Percentiles rank a stretch among this genome's conserved stretches.
Evolutionary conservation across 2,113 vertebrate genomes (phyloP).

Genomic region (Bombycilla garrulus): DNA sequence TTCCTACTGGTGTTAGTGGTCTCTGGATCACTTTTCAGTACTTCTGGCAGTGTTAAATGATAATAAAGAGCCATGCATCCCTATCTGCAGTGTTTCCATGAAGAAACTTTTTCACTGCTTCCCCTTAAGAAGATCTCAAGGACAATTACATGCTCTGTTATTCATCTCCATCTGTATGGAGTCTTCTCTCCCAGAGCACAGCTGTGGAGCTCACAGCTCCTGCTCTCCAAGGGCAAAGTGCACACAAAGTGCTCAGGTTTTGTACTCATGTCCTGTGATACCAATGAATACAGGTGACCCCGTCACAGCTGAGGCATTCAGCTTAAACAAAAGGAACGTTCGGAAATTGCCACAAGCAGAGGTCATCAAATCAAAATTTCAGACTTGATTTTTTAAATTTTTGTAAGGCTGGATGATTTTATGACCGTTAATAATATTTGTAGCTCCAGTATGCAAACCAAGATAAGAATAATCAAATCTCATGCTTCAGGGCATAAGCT

Average conservation of each 20-base stretch:
- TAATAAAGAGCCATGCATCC: neutral
- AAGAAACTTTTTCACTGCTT: neutral
- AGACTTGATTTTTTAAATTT: neutral
- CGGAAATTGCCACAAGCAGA: neutral
- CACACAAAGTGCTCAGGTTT: neutral
- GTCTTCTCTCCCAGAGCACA: neutral
- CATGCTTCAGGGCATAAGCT: conserved; percentile 56
- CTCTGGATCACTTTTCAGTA: neutral
- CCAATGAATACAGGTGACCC: neutral
- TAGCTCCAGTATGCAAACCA: conserved; percentile 4
- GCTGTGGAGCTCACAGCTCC: neutral
- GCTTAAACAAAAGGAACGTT: neutral
- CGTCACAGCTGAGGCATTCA: neutral
- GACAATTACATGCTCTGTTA: neutral
- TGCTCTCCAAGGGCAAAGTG: neutral
- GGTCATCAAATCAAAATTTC: neutral
- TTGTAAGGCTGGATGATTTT: neutral
- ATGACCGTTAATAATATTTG: conserved; percentile 18
- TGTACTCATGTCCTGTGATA: neutral
- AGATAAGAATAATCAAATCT: conserved; percentile 61
- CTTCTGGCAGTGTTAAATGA: neutral
- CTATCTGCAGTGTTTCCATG: neutral
- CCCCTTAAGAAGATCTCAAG: neutral
- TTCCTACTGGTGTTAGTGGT: neutral
- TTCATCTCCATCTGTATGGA: neutral